Evolutionary conservation across 2,113 vertebrate species (phyloP), one percentile per base, ranked within the genome.

Genomic region (Scomber colias): DNA sequence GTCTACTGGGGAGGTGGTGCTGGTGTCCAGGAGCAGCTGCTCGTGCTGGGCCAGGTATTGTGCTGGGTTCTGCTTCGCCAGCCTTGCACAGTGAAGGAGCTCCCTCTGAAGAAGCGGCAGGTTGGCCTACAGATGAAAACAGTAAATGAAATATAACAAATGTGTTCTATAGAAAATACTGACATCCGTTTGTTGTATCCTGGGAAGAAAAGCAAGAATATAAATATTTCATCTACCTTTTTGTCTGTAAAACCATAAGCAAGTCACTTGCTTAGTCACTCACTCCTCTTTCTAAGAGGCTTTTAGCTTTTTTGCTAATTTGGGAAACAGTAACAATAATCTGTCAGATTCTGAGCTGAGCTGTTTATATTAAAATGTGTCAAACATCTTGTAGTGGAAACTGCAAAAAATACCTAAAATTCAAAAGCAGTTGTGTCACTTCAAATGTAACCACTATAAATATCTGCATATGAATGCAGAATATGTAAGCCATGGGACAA

Each of bases 31-130:
- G 71, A 99, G 96, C 64, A 98, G 96, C 94, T 98, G 97, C 92
- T 99, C 97, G 0, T 99, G 98, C 91, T 99, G 97, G 24, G 98
- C 98, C 95, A 99, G 94, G 94, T 99, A 99, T 94, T 99, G 98
- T 53, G 97, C 97, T 0, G 98, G 98, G 61, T 95, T 99, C 96
- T 99, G 97, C 95, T 99, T 99, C 89, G 98, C 97, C 89, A 99
- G 95, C 70, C 97, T 96, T 85, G 98, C 98, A 0, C 97, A 99
- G 94, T 99, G 97, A 74, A 99, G 94, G 83, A 99, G 96, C 87
- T 98, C 98, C 4, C 97, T 93, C 95, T 99, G 98, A 84, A 99
- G 96, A 86, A 99, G 89, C 0, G 98, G 98, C 89, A 99, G 94
- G 94, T 98, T 99, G 82, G 98, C 98, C 98, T 99, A 84, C 0